Evolutionary conservation across 2,797 vertebrate species (phyloP), one percentile per base, ranked within the genome.

Genomic region (Rhinella marina): DNA sequence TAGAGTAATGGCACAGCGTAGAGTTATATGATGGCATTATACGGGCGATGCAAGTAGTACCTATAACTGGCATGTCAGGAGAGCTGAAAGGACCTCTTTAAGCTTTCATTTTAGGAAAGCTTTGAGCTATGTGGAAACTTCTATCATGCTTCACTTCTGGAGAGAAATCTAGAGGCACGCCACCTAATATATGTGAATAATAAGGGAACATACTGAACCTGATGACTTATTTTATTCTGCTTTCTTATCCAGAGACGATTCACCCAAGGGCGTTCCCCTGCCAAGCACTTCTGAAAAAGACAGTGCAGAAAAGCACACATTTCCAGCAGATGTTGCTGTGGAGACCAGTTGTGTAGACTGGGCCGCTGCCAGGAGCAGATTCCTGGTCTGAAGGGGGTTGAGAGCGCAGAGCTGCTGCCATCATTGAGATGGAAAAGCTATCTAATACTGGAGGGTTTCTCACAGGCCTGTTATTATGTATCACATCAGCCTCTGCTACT

Each of bases 381-480:
- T 90, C 54, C 68, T 84, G 41, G n/a, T 90, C 61, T 87, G 32
- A 75, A 17, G 23, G n/a, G 50, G 72, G 13, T 10, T 41, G 1
- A 0, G 19, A 62, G 83, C 77, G 72, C n/a, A 75, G 77, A 29
- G 72, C 64, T 10, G 81, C 52, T 21, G 29, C 0, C 59, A 79
- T 83, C 80, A 87, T 62, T 80, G 54, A 52, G 72, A 79, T 70
- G 70, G 68, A 86, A 87, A 84, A 88, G 27, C 7, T 76, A 21
- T 64, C 83, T 52, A 64, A 87, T 56, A 5, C 56, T 75, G 32
- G n/a, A 75, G 32, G 12, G 41, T 32, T 52, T 76, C 21, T 56
- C 73, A 83, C 52, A 79, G 14, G 72, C 41, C 73, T 25, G n/a
- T 76, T 76, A 76, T 76, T 76, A 41, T 21, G 72, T 1, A 48